Base-by-base conservation (phyloP, 2,888 invertebrate genomes). In the Allolobophora icterica region DNA sequence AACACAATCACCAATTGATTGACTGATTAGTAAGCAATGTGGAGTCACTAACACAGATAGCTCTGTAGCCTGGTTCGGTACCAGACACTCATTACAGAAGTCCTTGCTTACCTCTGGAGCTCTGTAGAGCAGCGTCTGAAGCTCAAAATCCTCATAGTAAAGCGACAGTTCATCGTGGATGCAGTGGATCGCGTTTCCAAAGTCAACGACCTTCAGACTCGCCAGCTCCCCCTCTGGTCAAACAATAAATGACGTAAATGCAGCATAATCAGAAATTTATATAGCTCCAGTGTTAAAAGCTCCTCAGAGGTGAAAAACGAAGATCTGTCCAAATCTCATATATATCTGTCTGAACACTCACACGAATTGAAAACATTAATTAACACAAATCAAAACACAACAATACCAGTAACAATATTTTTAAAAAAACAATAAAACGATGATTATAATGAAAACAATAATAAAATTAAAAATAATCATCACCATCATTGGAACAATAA, bases 81-180 rank as follows among this genome's bases (percentile, higher is more conserved):
- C 17, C 45, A 17, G 45, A 45, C 45, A 45, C 45, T 19, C 2
- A 3, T 2, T 30, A 13, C 30, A n/a, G 71, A n/a, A n/a, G 71
- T 71, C 30, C 8, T n/a, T 8, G 71, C 30, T 71, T 93, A 94
- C 95, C 94, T 95, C 94, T 21, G 95, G 95, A 17, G 94, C 94
- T 91, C 95, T 93, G 92, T 95, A 95, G 17, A 94, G 92, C n/a
- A 94, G 93, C 21, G 95, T 94, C 92, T 94, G 94, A 3, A 95
- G 93, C 35, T 94, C 94, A 93, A 94, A 95, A 92, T 94, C 94
- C 84, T 94, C 93, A 92, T 94, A 94, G 92, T 95, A 95, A n/a
- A 94, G 92, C 1, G 94, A 94, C 42, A 94, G 92, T 90, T 95
- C 94, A 89, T 93, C 93, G 90, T 94, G 94, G 0, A 94, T 93